phyloP scores from a whole-genome alignment of 2,797 vertebrate species.

The Halcyon smyrnensis region DNA sequence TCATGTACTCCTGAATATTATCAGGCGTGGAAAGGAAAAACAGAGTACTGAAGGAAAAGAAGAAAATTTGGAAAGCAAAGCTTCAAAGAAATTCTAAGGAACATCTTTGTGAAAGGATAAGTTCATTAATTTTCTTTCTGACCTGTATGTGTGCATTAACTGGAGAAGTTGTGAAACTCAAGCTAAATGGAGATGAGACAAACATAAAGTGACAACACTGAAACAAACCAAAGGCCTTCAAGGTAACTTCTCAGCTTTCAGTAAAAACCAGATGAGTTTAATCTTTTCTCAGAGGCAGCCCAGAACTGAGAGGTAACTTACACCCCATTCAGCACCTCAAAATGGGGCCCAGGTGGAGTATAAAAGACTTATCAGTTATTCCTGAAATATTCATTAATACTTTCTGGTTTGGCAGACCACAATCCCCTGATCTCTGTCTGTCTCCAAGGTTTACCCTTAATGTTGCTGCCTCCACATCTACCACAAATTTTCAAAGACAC shows the following conservation, averaged over 20 bases:
- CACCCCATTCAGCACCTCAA: not conserved
- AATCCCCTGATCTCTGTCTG: not conserved
- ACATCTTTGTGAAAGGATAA: not conserved
- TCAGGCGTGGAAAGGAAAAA: not conserved
- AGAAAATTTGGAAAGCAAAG: not conserved
- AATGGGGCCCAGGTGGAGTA: not conserved
- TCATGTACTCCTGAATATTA: not conserved
- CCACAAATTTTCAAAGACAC: accelerated
- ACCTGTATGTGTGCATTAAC: not conserved
- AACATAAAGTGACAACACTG: not conserved
- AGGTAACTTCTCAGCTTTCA: not conserved
- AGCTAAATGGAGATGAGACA: not conserved
- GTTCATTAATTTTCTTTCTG: not conserved
- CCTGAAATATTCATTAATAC: not conserved
- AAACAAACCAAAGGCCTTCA: not conserved
- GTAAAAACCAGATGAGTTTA: not conserved
- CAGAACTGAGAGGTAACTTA: not conserved
- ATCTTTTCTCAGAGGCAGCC: not conserved
- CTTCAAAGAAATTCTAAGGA: not conserved
- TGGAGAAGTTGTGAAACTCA: not conserved
- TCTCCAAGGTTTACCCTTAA: accelerated
- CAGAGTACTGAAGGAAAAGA: not conserved
- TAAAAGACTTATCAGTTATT: not conserved
- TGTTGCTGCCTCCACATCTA: not conserved
- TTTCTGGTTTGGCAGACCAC: not conserved